Conservation (phyloP, 2,797 vertebrate species). For the Capromys pilorides region DNA sequence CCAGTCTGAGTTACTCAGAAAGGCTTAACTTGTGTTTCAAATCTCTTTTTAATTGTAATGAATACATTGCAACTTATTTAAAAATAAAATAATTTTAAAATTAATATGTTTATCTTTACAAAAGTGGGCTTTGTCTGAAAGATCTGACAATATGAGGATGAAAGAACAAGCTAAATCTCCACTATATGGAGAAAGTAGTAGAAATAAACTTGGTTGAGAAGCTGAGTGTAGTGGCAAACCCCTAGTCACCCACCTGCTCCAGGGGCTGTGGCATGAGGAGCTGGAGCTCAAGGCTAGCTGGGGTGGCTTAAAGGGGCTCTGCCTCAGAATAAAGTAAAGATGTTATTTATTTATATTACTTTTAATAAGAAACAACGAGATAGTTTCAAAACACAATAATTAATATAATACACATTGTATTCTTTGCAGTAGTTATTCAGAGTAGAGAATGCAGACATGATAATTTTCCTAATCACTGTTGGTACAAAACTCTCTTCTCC, state of each 20-base stretch:
- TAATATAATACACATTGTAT: too few species aligned
- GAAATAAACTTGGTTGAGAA: not conserved
- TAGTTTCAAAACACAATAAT: too few species aligned
- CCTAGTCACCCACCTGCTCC: not conserved
- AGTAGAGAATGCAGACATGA: too few species aligned
- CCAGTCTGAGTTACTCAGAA: not conserved
- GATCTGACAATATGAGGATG: not conserved
- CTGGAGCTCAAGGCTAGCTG: not conserved
- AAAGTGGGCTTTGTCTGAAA: conserved; percentile 10
- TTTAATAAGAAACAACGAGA: too few species aligned
- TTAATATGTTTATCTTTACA: not conserved
- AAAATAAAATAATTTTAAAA: not conserved
- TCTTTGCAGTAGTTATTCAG: too few species aligned
- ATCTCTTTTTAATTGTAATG: conserved; percentile 17
- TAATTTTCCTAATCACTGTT: too few species aligned
- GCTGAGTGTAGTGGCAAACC: not conserved
- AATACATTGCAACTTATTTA: conserved; percentile 33
- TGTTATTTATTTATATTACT: too few species aligned
- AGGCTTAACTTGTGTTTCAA: conserved; percentile 10
- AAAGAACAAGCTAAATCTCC: not conserved
- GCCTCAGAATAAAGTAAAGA: not conserved
- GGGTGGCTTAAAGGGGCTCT: not conserved
- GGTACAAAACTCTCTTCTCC: too few species aligned
- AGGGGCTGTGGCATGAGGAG: not conserved
- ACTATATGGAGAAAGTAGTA: not conserved